Percentiles rank a stretch among this genome's conserved stretches.
These are phyloP conservation scores for Ecliptopera silaceata DNA, from an alignment of 2,888 invertebrate genomes.

Conservation along the genomic window DNA sequence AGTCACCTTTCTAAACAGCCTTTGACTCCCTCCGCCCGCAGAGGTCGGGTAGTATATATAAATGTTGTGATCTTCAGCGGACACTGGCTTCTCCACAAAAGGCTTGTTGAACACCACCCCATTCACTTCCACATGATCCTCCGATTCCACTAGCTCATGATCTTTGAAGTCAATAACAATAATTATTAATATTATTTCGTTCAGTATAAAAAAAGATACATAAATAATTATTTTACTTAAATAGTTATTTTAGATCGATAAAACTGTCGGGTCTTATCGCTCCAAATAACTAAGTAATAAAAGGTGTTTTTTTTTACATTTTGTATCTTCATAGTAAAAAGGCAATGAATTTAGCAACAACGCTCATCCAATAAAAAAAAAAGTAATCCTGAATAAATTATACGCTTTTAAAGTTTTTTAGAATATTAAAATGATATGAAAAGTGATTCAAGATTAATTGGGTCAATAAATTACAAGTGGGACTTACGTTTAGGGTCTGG, in stretches of 20 bases:
- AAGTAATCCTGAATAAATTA: too few species aligned
- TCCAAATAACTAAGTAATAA: too few species aligned
- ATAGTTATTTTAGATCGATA: too few species aligned
- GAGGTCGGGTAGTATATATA: slow-evolving; percentile 99
- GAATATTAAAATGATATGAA: too few species aligned
- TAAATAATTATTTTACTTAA: neutral
- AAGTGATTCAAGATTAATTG: too few species aligned
- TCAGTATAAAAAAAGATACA: slow-evolving; percentile 2
- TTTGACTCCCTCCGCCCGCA: slow-evolving; percentile 98
- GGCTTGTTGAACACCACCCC: slow-evolving; percentile 98
- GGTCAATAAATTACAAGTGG: neutral
- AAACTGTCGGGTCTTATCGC: too few species aligned
- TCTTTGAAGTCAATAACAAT: slow-evolving; percentile 77
- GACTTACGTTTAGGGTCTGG: slow-evolving; percentile 93
- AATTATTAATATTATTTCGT: too few species aligned
- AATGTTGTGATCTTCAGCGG: slow-evolving; percentile 99
- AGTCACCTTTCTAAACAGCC: slow-evolving; percentile 94
- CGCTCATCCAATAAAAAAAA: too few species aligned
- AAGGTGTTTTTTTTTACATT: too few species aligned
- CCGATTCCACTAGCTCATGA: slow-evolving; percentile 95
- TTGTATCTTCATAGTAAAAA: too few species aligned
- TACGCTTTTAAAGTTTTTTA: too few species aligned
- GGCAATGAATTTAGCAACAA: too few species aligned
- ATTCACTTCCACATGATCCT: slow-evolving; percentile 98
- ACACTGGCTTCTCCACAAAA: slow-evolving; percentile 99